Evolutionary conservation across 2,888 invertebrate genomes (phyloP), one percentile per base, ranked within the genome.

Genomic region (Torymus auratus): DNA sequence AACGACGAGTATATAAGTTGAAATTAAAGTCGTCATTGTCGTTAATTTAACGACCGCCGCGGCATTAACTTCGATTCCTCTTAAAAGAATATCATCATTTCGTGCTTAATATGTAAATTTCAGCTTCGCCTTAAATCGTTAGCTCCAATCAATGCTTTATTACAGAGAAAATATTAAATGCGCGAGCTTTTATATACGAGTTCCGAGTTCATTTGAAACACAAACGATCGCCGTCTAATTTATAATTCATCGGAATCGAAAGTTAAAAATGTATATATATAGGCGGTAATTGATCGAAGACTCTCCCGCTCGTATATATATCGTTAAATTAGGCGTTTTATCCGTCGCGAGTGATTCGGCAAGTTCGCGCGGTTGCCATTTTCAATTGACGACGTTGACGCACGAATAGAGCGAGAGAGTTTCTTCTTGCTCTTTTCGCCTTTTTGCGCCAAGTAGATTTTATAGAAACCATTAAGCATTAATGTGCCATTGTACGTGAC

Each of bases 401-500:
- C 20, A 58, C 41, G 7, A 7, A 41, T 5, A 41, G 7, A 1
- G 41, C 5, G 41, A 5, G 41, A 41, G 41, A 41, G 28, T 52
- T 65, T 52, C 52, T 52, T 12, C 50, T 71, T 52, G 41, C 50
- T 15, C 60, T 5, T 41, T 41, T 41, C 41, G 41, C 41, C 41
- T 41, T 41, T 41, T 69, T 15, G 15, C n/a, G 17, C 58, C 17
- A 17, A 60, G 58, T 60, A 2, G 10, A 14, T 60, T 60, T 60
- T 56, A 53, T 52, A 60, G 10, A 4, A 62, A 61, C 5, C 71
- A 53, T 72, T 61, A 62, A 62, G 61, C n/a, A 20, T 61, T 62
- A 20, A 72, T 62, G 71, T 72, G 20, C 61, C 17, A 53, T 62
- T 72, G 71, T 71, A 71, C 70, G 70, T 23, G 41, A 41, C 41